These are phyloP conservation scores for Eulemur coronatus DNA, from an alignment of 2,797 vertebrate species.

Conservation along the genomic window DNA sequence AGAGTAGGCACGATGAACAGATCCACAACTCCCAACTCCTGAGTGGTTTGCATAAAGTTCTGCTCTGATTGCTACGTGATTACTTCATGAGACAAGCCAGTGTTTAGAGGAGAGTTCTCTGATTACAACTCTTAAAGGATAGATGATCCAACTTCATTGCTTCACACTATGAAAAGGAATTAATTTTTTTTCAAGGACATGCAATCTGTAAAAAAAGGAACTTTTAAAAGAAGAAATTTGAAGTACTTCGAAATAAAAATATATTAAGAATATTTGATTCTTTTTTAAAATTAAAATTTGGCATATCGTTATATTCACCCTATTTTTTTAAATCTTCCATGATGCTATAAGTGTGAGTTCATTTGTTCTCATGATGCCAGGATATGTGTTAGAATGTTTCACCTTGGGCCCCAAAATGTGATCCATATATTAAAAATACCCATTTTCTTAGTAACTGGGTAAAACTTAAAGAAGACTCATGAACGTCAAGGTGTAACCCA, in stretches of 20 bases:
- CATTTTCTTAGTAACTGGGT: conserved; percentile 5
- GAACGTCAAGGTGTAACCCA: neutral
- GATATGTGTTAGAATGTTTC: neutral
- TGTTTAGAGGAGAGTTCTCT: neutral
- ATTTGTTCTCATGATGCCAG: neutral
- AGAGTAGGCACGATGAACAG: neutral
- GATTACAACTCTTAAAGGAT: neutral
- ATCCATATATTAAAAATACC: neutral
- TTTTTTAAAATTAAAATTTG: neutral
- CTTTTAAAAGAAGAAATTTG: neutral
- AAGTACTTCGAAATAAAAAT: conserved; percentile 26
- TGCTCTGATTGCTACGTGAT: neutral
- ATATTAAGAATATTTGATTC: neutral
- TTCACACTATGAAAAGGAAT: neutral
- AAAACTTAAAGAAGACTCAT: neutral
- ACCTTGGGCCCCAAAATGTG: neutral
- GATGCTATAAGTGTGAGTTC: neutral
- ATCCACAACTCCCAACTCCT: rapidly evolving
- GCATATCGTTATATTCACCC: neutral
- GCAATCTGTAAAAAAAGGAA: too few relatives aligned
- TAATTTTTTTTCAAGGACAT: neutral
- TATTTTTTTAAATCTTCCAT: neutral
- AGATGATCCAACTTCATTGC: neutral
- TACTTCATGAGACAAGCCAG: neutral
- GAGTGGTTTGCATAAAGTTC: neutral